Evolutionary conservation across 2,797 vertebrate species (phyloP).

Genomic region (Melopsittacus undulatus): DNA sequence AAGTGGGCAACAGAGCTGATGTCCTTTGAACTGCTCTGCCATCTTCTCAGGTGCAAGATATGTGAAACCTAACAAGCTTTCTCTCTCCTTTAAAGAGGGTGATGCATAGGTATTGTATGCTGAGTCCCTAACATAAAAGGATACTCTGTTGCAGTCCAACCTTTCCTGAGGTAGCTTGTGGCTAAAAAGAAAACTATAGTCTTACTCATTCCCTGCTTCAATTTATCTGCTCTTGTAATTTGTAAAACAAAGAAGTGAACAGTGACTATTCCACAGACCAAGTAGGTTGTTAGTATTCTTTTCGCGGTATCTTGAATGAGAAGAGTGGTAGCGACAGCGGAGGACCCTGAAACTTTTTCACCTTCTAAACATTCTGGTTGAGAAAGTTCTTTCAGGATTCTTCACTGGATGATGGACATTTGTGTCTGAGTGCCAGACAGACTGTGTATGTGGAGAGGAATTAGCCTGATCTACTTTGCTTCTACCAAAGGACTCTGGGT

Average conservation of each 20-base stretch:
- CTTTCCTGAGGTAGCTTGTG: not conserved
- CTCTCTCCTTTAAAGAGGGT: not conserved
- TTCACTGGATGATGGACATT: not conserved
- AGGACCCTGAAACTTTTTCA: not conserved
- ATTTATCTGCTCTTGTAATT: not conserved
- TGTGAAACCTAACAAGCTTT: not conserved
- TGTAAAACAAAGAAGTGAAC: not conserved
- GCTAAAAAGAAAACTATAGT: not conserved
- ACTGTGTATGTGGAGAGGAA: not conserved
- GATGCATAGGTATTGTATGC: not conserved
- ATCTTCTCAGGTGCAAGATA: not conserved
- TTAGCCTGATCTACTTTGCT: not conserved
- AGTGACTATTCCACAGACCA: not conserved
- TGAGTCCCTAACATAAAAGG: not conserved
- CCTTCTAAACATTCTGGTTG: not conserved
- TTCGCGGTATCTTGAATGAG: not conserved
- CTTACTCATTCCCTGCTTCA: not conserved
- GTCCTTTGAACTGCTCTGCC: not conserved
- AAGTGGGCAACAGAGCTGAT: not conserved
- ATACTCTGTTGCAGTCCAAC: not conserved
- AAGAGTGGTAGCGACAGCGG: not conserved
- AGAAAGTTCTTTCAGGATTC: not conserved
- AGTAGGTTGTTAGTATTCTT: not conserved
- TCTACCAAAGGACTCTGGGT: not conserved
- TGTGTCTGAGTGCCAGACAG: not conserved